These are phyloP conservation scores for Phengaris arion DNA, from an alignment of 2,888 invertebrate species.

Conservation along the genomic window DNA sequence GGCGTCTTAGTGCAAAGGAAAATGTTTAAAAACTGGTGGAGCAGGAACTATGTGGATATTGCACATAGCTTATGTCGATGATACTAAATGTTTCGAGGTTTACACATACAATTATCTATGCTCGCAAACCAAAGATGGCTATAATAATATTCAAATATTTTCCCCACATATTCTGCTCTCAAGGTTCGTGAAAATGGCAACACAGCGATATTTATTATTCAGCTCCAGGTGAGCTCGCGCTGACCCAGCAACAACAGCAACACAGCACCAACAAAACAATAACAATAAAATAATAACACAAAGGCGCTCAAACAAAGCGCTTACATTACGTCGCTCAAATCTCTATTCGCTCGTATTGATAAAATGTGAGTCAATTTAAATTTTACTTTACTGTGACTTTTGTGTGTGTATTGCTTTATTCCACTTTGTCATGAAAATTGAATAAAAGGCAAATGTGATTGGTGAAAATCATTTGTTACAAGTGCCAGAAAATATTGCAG, in stretches of 20 bases:
- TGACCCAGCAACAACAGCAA: neutral
- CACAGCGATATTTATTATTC: slow-evolving; percentile 10
- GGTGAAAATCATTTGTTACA: too few species aligned
- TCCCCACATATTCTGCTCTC: neutral
- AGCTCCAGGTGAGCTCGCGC: slow-evolving; percentile 4
- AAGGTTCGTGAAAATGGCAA: neutral
- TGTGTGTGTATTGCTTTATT: neutral
- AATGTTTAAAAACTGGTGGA: too few species aligned
- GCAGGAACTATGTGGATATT: too few species aligned
- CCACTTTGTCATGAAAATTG: too few species aligned
- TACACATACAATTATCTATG: neutral
- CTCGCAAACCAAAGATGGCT: neutral
- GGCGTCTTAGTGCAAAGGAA: too few species aligned
- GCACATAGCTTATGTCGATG: too few species aligned
- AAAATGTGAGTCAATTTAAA: slow-evolving; percentile 11
- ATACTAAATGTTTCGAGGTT: neutral
- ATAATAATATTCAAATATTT: neutral
- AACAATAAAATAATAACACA: slow-evolving; percentile 14
- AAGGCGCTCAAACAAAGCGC: slow-evolving; percentile 1
- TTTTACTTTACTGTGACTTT: neutral
- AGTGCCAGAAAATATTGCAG: too few species aligned
- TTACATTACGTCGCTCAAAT: neutral
- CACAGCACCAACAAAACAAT: neutral
- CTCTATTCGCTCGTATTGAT: slow-evolving; percentile 32
- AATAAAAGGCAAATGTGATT: too few species aligned